Evolutionary conservation across 1,140 invertebrate species (phyloP).

Genomic region (Lordiphosa stackelbergi): DNA sequence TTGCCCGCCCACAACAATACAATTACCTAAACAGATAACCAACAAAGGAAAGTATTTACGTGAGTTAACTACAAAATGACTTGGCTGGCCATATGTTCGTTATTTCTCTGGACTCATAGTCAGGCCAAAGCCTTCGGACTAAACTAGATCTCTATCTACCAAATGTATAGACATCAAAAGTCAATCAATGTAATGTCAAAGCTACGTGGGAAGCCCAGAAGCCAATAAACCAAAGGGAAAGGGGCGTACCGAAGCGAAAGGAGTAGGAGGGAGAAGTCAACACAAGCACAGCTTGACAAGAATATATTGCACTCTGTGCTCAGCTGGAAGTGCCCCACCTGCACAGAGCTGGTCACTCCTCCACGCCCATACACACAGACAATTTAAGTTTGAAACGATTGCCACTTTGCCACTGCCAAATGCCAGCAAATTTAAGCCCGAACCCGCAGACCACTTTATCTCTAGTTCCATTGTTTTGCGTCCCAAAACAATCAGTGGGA

Average conservation of each 20-base stretch:
- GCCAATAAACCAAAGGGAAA: constrained; percentile 7
- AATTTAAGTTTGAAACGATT: constrained; percentile 4
- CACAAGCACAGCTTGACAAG: constrained; percentile 36
- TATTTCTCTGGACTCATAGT: not conserved
- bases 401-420: not conserved
- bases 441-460: not conserved
- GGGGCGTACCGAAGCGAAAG: not conserved
- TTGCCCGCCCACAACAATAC: constrained; percentile 21
- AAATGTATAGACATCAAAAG: constrained; percentile 31
- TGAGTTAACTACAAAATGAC: constrained; percentile 27
- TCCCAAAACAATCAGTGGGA: constrained; percentile 2
- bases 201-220: constrained; percentile 28
- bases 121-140: not conserved
- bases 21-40: constrained; percentile 6
- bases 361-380: constrained; percentile 11
- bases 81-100: not conserved
- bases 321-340: constrained; percentile 29
- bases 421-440: constrained; percentile 1
- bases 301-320: constrained; percentile 38
- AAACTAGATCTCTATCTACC: constrained; percentile 19
- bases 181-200: constrained; percentile 52
- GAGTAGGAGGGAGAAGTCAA: constrained; percentile 7
- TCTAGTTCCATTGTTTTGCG: constrained; percentile 9
- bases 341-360: not conserved
- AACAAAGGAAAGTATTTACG: constrained; percentile 21